Base-by-base conservation (phyloP, 2,797 vertebrate species). In the Rhinella marina region DNA sequence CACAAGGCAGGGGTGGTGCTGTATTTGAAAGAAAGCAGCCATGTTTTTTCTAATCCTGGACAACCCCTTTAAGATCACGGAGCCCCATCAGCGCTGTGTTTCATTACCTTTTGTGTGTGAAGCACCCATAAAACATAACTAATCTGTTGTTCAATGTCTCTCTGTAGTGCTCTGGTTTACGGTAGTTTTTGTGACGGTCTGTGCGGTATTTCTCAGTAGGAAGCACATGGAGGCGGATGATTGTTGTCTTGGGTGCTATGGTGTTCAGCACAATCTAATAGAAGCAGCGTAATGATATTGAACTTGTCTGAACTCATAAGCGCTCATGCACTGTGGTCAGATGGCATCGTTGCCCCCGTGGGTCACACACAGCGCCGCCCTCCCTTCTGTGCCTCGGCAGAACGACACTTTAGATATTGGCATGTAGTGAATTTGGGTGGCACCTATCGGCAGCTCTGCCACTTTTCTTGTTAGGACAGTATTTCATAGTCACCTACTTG, bases 161-260 rank as follows among this genome's bases (percentile, higher is more conserved):
- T 17, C 12, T 54, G 70, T 73, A 48, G 21, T 11, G 7, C n/a
- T 50, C 62, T 68, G 70, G 50, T 72, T 27, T 27, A 32, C 66
- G 27, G 27, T 19, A 32, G 66, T 70, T 84, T 59, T 61, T 73
- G 54, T 62, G 66, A 72, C 5, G 19, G 50, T 48, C 27, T 23
- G 41, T 41, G 68, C 52, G 61, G 10, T 75, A 75, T 84, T 84
- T 48, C 70, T 25, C 70, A 61, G 76, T 76, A 7, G 29, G 56
- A 61, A 27, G 21, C 32, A 66, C 8, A 50, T 54, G 64, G 25
- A 52, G 56, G 64, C 50, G 29, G 81, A 83, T 83, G 66, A 83
- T 57, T 5, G 64, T 54, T 70, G 81, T 52, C 64, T 83, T 27
- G 32, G 48, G 59, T 82, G 81, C 48, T 13, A 21, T 72, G 52